Percentiles rank a stretch among this genome's conserved stretches.
These are phyloP conservation scores for Catonia carolina DNA, from an alignment of 2,888 invertebrate species.

Conservation along the genomic window DNA sequence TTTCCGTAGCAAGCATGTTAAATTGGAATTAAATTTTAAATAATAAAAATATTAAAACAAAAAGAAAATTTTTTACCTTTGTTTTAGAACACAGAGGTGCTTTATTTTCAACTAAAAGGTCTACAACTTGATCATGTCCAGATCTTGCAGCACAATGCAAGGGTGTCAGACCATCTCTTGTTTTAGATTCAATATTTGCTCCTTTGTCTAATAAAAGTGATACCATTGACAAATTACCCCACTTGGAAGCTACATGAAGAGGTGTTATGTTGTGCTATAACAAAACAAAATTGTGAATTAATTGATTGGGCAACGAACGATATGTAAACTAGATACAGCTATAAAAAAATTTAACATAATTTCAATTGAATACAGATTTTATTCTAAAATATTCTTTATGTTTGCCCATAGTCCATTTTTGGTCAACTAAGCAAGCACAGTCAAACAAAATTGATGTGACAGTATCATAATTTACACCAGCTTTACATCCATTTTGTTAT, in stretches of 20 bases:
- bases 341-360: background rate
- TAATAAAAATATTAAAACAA: too few relatives aligned
- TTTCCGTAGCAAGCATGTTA: too few relatives aligned
- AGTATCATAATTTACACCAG: too few relatives aligned
- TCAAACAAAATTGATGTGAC: too few relatives aligned
- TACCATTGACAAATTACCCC: slow-evolving; percentile 95
- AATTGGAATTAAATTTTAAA: too few relatives aligned
- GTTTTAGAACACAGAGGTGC: slow-evolving; percentile 95
- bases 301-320: background rate
- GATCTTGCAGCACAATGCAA: slow-evolving; percentile 95
- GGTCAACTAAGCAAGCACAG: too few relatives aligned
- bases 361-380: background rate
- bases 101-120: slow-evolving; percentile 76
- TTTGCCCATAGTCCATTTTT: too few relatives aligned
- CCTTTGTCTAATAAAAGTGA: slow-evolving; percentile 76
- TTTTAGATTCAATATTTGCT: slow-evolving; percentile 87
- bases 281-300: slow-evolving; percentile 12
- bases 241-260: slow-evolving; percentile 95
- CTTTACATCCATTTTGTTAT: too few relatives aligned
- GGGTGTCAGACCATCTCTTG: slow-evolving; percentile 91
- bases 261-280: slow-evolving; percentile 90
- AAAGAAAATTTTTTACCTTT: slow-evolving; percentile 53
- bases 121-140: slow-evolving; percentile 92
- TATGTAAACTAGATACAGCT: too few relatives aligned
- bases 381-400: background rate